A percentile compares a stretch with the other conserved stretches of the same genome.
phyloP scores from a whole-genome alignment of 2,797 vertebrate species.

The Catamblyrhynchus diadema region DNA sequence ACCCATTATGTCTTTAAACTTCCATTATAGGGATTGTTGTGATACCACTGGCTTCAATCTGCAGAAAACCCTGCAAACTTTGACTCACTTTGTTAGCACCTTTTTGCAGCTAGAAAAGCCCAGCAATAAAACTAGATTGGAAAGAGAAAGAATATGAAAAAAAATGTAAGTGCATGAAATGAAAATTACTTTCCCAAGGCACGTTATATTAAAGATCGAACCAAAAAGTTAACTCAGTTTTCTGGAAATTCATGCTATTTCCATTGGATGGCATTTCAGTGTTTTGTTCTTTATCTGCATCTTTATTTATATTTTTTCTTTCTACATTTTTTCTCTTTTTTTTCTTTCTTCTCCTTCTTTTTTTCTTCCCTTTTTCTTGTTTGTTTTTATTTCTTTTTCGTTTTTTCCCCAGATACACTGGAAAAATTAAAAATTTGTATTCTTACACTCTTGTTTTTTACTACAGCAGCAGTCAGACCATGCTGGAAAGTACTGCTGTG shows the following conservation, averaged over 20 bases:
- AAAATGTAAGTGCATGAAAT: neutral
- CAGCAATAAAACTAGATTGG: neutral
- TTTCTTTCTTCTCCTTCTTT: fast-evolving
- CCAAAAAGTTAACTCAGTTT: neutral
- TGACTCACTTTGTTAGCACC: neutral
- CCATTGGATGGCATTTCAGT: neutral
- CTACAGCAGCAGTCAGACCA: neutral
- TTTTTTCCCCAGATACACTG: fast-evolving
- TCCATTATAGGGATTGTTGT: neutral
- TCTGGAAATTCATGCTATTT: neutral
- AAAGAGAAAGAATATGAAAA: neutral
- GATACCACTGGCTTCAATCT: neutral
- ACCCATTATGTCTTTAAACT: neutral
- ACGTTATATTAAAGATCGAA: neutral
- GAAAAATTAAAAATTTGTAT: neutral
- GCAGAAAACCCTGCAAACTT: neutral
- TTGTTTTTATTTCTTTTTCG: fast-evolving
- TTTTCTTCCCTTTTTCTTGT: fast-evolving
- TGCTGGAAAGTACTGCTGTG: neutral
- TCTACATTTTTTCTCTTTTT: fast-evolving
- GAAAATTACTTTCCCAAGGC: neutral
- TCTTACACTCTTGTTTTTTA: neutral
- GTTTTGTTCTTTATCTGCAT: neutral
- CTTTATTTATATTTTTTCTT: neutral
- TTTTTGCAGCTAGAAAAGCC: neutral